Evolutionary conservation across 2,113 vertebrate species (phyloP).

Genomic region (Catagonus wagneri): DNA sequence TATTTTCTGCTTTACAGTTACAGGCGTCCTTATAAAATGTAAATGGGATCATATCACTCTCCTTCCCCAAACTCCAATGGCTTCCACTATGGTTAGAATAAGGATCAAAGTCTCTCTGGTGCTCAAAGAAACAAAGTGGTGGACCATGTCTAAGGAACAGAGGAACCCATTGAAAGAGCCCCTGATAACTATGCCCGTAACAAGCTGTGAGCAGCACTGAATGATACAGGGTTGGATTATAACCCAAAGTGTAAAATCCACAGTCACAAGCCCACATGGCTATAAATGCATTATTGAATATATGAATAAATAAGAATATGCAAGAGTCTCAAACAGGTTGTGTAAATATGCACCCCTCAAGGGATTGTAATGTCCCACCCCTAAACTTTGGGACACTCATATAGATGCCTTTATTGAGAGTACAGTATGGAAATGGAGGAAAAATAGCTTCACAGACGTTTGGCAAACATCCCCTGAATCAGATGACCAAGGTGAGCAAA

Average conservation of each 20-base stretch:
- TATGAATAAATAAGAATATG: neutral
- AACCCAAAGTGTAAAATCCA: neutral
- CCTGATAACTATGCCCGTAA: neutral
- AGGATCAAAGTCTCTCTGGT: neutral
- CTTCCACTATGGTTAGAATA: neutral
- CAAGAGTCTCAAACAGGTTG: neutral
- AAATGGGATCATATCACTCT: too few relatives aligned
- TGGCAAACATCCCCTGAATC: too few relatives aligned
- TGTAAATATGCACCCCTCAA: neutral
- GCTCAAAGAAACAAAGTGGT: neutral
- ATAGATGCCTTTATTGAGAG: neutral
- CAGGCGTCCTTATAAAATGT: neutral
- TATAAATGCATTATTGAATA: neutral
- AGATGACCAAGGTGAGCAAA: too few relatives aligned
- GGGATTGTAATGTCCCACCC: accelerated
- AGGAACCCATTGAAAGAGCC: neutral
- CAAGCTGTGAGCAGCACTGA: neutral
- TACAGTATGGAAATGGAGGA: neutral
- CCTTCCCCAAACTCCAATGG: neutral
- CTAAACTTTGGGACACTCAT: neutral
- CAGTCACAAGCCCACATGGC: neutral
- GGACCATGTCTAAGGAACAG: neutral
- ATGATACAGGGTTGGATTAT: neutral
- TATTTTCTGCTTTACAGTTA: neutral
- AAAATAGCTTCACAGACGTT: neutral